These are phyloP conservation scores for Sylvicola cinctus DNA, from an alignment of 2,888 invertebrate species.

Conservation along the genomic window DNA sequence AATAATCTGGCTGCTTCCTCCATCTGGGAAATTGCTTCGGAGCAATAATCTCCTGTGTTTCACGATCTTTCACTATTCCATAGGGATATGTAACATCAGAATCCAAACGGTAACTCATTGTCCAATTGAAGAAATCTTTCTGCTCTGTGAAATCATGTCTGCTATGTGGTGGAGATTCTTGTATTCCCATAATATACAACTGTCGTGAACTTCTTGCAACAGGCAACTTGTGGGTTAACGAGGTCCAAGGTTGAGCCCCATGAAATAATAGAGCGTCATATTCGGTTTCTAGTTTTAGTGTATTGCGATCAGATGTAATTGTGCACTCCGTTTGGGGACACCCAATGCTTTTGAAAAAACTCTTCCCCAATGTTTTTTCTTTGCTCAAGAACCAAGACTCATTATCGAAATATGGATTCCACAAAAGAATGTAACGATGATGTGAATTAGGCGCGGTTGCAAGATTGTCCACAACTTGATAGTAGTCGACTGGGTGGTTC, in stretches of 20 bases:
- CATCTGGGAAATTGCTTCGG: background rate
- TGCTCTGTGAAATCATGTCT: background rate
- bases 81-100: background rate
- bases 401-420: too few relatives aligned
- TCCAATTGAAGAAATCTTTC: background rate
- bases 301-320: too few relatives aligned
- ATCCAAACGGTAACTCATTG: background rate
- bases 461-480: too few relatives aligned
- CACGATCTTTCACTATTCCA: background rate
- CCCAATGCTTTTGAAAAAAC: too few relatives aligned
- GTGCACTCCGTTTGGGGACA: too few relatives aligned
- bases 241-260: background rate
- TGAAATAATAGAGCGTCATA: background rate
- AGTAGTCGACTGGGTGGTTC: too few relatives aligned
- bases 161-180: background rate
- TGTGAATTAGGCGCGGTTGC: too few relatives aligned
- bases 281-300: background rate
- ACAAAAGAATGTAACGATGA: too few relatives aligned
- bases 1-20: background rate
- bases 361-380: too few relatives aligned
- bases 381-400: too few relatives aligned
- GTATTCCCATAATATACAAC: background rate
- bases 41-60: background rate
- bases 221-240: background rate
- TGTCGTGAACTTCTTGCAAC: background rate